Conservation (phyloP, 2,797 vertebrate genomes). For the Bryconaethiops microstoma region DNA sequence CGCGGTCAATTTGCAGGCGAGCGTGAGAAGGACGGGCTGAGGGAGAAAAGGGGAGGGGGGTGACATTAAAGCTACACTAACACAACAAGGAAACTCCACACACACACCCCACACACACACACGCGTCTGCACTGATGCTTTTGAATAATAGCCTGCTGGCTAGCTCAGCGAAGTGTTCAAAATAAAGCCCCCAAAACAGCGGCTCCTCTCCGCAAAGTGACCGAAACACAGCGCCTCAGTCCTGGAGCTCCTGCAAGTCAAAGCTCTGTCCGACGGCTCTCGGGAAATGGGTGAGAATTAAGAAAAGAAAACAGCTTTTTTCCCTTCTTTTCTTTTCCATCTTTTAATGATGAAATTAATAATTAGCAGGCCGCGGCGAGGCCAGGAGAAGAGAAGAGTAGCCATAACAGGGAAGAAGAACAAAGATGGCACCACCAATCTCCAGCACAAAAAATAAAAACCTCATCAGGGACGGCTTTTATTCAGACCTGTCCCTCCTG, state of each 20-base stretch:
- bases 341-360: conserved; percentile 61
- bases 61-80: conserved; percentile 82
- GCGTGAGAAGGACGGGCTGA: conserved; percentile 75
- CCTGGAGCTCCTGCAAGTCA: conserved; percentile 55
- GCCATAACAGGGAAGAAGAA: conserved; percentile 59
- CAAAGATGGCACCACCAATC: conserved; percentile 58
- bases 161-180: conserved; percentile 60
- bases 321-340: conserved; percentile 34
- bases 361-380: conserved; percentile 66
- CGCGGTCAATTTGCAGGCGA: conserved; percentile 51
- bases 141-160: conserved; percentile 76
- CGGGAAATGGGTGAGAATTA: conserved; percentile 79
- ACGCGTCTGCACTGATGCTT: conserved; percentile 78
- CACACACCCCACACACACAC: conserved; percentile 22
- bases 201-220: conserved; percentile 50
- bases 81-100: conserved; percentile 79
- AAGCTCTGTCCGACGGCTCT: conserved; percentile 65
- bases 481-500: no score
- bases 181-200: conserved; percentile 43
- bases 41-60: conserved; percentile 77
- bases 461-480: not conserved
- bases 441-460: not conserved
- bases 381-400: conserved; percentile 51
- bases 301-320: conserved; percentile 60
- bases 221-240: conserved; percentile 50